Evolutionary conservation across 2,113 vertebrate genomes (phyloP).

Genomic region (Uria lomvia): DNA sequence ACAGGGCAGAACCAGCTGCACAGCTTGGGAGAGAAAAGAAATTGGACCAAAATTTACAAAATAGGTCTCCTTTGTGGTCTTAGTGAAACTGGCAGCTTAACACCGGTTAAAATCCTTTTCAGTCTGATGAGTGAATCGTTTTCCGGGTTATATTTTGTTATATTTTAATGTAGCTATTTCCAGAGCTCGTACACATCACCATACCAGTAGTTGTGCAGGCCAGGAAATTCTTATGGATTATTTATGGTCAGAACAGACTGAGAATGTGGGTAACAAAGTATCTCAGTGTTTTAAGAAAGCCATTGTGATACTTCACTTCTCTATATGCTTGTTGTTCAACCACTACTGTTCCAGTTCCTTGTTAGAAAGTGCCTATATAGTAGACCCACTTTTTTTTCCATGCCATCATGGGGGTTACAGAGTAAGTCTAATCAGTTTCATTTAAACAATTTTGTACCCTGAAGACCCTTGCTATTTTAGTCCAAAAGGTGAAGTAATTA

Average conservation of each 20-base stretch:
- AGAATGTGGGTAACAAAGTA: not conserved
- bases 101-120: not conserved
- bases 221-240: not conserved
- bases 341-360: not conserved
- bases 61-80: not conserved
- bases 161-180: not conserved
- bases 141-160: not conserved
- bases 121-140: not conserved
- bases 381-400: not conserved
- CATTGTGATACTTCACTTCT: not conserved
- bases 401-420: not conserved
- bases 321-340: not conserved
- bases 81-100: not conserved
- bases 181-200: not conserved
- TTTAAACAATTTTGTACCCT: not conserved
- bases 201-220: not conserved
- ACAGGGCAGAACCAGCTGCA: not conserved
- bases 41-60: not conserved
- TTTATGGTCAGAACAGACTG: not conserved
- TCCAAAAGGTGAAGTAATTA: not conserved
- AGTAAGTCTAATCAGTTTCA: not conserved
- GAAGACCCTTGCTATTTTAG: not conserved
- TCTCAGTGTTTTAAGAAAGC: not conserved
- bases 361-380: not conserved
- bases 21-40: not conserved